Percentiles rank a stretch among this genome's conserved stretches.
phyloP scores from a whole-genome alignment of 2,113 vertebrate genomes.

The Marcusenius ussheri region DNA sequence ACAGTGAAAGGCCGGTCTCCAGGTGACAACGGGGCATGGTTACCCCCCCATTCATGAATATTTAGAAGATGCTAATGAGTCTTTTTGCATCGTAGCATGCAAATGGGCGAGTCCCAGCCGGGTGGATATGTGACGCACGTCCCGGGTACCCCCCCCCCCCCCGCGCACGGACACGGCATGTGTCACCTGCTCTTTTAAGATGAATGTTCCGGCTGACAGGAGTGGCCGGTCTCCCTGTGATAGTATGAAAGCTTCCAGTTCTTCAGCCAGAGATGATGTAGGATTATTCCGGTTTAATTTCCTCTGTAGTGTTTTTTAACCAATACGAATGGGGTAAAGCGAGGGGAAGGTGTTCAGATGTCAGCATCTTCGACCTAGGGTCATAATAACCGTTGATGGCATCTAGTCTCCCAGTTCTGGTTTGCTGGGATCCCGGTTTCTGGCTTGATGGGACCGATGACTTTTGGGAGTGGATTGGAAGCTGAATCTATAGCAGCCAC shows the following conservation, averaged over 20 bases:
- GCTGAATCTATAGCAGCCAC: not conserved
- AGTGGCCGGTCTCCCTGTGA: constrained; percentile 18
- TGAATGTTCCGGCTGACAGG: constrained; percentile 30
- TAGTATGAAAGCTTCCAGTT: constrained; percentile 25
- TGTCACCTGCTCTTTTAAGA: constrained; percentile 38
- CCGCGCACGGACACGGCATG: not conserved
- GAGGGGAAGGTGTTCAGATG: not conserved
- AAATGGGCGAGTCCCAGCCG: constrained; percentile 62
- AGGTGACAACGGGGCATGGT: constrained; percentile 54
- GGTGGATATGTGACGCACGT: constrained; percentile 56
- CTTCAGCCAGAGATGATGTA: constrained; percentile 2
- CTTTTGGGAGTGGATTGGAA: not conserved
- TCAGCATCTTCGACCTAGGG: not conserved
- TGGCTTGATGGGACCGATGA: not conserved
- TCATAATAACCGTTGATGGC: not conserved
- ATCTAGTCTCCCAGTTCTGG: not conserved
- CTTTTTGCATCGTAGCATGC: constrained; percentile 72
- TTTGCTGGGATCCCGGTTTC: not conserved
- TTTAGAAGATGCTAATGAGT: constrained; percentile 76
- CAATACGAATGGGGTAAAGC: not conserved
- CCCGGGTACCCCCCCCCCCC: constrained; percentile 46
- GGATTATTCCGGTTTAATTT: not conserved
- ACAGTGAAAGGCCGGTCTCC: constrained; percentile 64
- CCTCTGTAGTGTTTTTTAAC: not conserved
- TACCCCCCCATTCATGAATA: constrained; percentile 73